These are phyloP conservation scores for Lymantria dispar DNA, from an alignment of 2,888 invertebrate genomes.

Conservation along the genomic window DNA sequence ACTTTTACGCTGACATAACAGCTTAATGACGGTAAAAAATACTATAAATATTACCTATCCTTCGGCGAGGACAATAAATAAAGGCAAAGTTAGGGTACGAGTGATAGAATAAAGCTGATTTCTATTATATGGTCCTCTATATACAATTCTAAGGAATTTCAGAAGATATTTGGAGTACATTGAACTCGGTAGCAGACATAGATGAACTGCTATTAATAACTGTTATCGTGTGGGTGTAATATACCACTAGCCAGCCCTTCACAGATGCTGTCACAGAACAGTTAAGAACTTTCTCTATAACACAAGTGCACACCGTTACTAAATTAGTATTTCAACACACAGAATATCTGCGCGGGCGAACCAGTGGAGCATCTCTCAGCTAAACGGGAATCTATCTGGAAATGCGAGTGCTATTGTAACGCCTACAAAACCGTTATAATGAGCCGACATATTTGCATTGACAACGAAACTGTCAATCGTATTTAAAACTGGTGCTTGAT, in stretches of 20 bases:
- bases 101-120: too few species aligned
- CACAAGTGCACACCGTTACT: constrained; percentile 12
- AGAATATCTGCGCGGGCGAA: constrained; percentile 29
- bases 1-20: too few species aligned
- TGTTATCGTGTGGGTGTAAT: background rate
- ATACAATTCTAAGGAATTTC: constrained; percentile 9
- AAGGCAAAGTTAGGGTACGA: too few species aligned
- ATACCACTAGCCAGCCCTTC: background rate
- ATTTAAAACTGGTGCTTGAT: constrained; percentile 3
- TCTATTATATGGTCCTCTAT: too few species aligned
- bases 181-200: background rate
- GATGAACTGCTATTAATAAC: background rate
- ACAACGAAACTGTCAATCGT: constrained; percentile 5
- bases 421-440: constrained; percentile 47
- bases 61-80: too few species aligned
- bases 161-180: background rate
- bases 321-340: constrained; percentile 11
- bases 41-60: too few species aligned
- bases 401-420: constrained; percentile 44
- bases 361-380: constrained; percentile 24
- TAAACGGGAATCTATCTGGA: constrained; percentile 38
- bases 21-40: too few species aligned
- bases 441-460: constrained; percentile 36
- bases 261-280: background rate
- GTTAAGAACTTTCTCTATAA: background rate